Base-by-base conservation (phyloP, 2,797 vertebrate species). In the Dicrostonyx torquatus region DNA sequence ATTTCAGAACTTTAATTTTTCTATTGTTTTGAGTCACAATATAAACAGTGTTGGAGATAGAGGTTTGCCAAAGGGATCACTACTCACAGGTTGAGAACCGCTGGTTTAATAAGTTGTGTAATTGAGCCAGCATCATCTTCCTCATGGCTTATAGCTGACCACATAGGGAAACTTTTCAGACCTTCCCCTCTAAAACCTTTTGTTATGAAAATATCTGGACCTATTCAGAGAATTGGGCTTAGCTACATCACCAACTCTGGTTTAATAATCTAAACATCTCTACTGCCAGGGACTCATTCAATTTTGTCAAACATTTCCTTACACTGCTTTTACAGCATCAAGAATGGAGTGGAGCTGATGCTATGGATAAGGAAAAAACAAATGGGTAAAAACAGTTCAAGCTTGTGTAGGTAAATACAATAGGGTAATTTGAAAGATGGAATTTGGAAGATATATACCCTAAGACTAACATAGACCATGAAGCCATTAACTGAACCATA, bases 401-500 rank as follows among this genome's bases (percentile, higher is more conserved):
- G 2, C 62, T 78, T 24, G 37, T 0, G 58, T 48, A 77, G 73
- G 31, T 64, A 37, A 95, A 31, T 3, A 60, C 40, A n/a, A 50
- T 1, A 34, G 66, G 5, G 20, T 70, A 88, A 55, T 64, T 91
- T 45, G 75, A 64, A 70, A 64, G 37, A 1, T 80, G 40, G 15
- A 45, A 5, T 43, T 85, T 68, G 15, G 8, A 20, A 90, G 6
- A 29, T 43, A 79, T 18, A 43, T 53, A 82, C 43, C 24, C 37
- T 72, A 95, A 92, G 73, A 78, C 94, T 89, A 94, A 90, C 85
- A 77, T 88, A 72, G 94, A 95, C 89, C 95, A 60, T 95, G 78
- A 95, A 94, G 34, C 70, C 90, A 95, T 96, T 95, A 79, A 96
- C 89, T 93, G 85, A 96, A 84, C 95, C 94, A 93, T 97, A 96